Conservation (phyloP, 2,113 vertebrate species). For the Prionailurus bengalensis region DNA sequence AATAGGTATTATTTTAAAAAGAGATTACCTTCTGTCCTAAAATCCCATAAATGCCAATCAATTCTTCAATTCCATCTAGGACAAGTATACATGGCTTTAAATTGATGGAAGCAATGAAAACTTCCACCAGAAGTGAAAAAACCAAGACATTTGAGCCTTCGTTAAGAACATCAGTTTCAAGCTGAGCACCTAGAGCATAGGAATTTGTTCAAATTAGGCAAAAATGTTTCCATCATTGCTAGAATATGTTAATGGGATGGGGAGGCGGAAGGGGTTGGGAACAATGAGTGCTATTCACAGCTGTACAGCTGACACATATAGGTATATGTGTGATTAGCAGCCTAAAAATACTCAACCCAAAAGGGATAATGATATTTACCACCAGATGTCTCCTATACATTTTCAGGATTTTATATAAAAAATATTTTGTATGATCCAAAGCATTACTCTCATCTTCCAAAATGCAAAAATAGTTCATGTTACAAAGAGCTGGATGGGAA, state of each 20-base stretch:
- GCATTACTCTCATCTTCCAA: background rate
- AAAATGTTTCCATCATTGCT: background rate
- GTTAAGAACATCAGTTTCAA: slow-evolving; percentile 50
- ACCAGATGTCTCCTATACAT: background rate
- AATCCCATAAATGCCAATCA: slow-evolving; percentile 79
- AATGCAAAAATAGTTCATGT: background rate
- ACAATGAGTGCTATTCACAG: background rate
- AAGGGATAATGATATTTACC: background rate
- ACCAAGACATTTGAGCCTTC: slow-evolving; percentile 68
- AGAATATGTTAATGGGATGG: background rate
- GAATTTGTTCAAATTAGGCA: slow-evolving; percentile 27
- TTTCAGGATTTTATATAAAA: slow-evolving; percentile 49
- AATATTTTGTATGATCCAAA: background rate
- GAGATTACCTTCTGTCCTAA: slow-evolving; percentile 76
- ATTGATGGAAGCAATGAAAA: slow-evolving; percentile 75
- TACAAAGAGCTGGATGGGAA: background rate
- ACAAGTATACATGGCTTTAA: slow-evolving; percentile 78
- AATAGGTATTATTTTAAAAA: background rate
- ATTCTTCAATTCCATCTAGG: slow-evolving; percentile 76
- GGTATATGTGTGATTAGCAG: background rate
- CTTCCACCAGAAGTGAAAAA: slow-evolving; percentile 75
- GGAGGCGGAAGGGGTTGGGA: background rate
- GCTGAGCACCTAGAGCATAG: slow-evolving; percentile 45
- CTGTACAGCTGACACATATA: background rate
- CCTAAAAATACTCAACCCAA: slow-evolving; percentile 5